Conservation (phyloP, 2,888 invertebrate genomes). For the Belgica antarctica region DNA sequence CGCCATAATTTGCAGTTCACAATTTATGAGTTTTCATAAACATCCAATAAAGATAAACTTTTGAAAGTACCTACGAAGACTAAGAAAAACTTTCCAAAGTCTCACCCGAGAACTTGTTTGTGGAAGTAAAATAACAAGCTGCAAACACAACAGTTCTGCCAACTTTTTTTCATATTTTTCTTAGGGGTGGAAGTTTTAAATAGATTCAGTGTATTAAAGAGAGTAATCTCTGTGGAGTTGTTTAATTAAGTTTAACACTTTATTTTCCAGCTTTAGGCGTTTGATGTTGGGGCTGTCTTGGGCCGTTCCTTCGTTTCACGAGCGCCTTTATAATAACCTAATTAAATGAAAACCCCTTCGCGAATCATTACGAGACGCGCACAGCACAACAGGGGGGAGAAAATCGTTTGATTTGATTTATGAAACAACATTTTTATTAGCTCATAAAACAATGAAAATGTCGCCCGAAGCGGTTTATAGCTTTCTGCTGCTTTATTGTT, state of each 20-base stretch:
- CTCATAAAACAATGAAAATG: conserved; percentile 14
- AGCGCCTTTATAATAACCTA: background rate
- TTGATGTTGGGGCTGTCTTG: background rate
- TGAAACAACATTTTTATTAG: conserved; percentile 3
- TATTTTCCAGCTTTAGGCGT: background rate
- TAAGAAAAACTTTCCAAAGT: too few relatives aligned
- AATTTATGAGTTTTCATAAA: conserved; percentile 26
- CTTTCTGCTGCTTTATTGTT: background rate
- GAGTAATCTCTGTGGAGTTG: conserved; percentile 1
- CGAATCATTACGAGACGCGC: background rate
- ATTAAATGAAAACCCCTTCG: background rate
- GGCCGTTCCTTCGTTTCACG: background rate
- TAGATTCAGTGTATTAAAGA: conserved; percentile 5
- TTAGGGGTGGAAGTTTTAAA: background rate
- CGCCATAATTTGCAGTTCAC: background rate
- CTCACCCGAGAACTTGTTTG: too few relatives aligned
- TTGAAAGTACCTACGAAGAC: too few relatives aligned
- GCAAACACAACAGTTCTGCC: background rate
- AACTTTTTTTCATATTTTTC: background rate
- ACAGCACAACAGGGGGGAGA: background rate
- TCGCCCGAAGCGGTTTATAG: background rate
- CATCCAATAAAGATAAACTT: conserved; percentile 18
- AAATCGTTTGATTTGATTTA: conserved; percentile 17
- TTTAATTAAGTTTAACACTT: conserved; percentile 29
- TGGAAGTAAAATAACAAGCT: too few relatives aligned